Evolutionary conservation across 2,888 invertebrate genomes (phyloP), one percentile per base, ranked within the genome.

Genomic region (Dynastes grantii): DNA sequence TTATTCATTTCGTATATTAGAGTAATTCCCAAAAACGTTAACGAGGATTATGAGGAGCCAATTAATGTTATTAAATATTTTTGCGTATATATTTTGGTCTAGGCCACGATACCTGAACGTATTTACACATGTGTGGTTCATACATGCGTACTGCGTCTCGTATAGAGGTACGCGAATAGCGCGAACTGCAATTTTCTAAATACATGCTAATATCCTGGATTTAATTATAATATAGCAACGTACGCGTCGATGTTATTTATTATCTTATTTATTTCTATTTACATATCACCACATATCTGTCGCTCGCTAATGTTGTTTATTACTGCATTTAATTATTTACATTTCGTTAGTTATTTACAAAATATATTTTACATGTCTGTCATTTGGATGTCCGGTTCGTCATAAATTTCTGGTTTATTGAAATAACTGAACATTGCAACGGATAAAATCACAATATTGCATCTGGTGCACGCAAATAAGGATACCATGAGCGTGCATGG

Each of bases 301-400:
- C 73, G 73, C 16, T 75, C 45, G 73, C 73, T 63, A 75, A 75
- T 75, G 73, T 71, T 71, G 71, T 75, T 75, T 75, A 75, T 75
- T 75, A 75, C 61, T 75, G 61, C 29, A 75, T 75, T 75, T 75
- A 75, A 75, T 75, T 75, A 75, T 75, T 75, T 75, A 75, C 73
- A 75, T 75, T 75, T 75, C 73, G 73, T 75, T 75, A 75, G 73
- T 75, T 75, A 75, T 75, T 75, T 75, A 75, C 73, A 75, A 75
- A 75, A 61, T 75, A 75, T 75, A 75, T 75, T 75, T 75, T 61
- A 75, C 73, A 61, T 61, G 63, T 75, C 73, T 61, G 73, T 75
- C 73, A 75, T 63, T 75, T 75, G 73, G 73, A 75, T 75, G 73
- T 75, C 73, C 73, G 73, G 73, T 63, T 75, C 61, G 63, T 63